Evolutionary conservation across 2,888 invertebrate genomes (phyloP), one percentile per base, ranked within the genome.

Genomic region (Nomada lathburiana): DNA sequence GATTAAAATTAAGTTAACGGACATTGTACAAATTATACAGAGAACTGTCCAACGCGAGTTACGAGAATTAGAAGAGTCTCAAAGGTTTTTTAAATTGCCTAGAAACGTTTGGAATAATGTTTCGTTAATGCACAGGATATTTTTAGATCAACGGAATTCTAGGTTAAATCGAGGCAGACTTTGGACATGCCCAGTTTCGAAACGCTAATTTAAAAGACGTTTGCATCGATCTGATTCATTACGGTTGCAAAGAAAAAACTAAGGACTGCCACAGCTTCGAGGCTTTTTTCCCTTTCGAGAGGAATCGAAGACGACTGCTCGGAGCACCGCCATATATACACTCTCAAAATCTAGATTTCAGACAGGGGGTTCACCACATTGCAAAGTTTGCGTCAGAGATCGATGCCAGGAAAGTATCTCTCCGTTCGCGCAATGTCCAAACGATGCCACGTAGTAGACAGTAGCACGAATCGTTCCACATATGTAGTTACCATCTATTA

Each of bases 401-500:
- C 44, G 47, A 47, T 47, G 2, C 42, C 52, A 23, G 71, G 52
- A n/a, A 59, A 26, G 26, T n/a, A 7, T 11, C 18, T 16, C 47
- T 29, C 7, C 47, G 29, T 20, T 36, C 20, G 5, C 57, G 16
- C 7, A 23, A 26, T 50, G n/a, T 42, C 18, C 23, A 7, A 62
- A 26, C 44, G 23, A 23, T 10, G 20, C 16, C 4, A 10, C 53
- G 29, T 36, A 50, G 52, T 53, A 65, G 18, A 44, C 52, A 47
- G 3, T n/a, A 2, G 26, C 47, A 16, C 44, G 13, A 52, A 47
- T 13, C 67, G 73, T 60, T 47, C 70, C 29, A 67, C 59, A 57
- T 74, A 36, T 5, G 36, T 36, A 73, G 53, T 65, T 74, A 64
- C 23, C 44, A 13, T 44, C 60, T n/a, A 23, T 74, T 75, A 60